Percentiles rank a stretch among this genome's conserved stretches.
phyloP scores from a whole-genome alignment of 2,888 invertebrate genomes.

The Pandemis cinnamomeana region DNA sequence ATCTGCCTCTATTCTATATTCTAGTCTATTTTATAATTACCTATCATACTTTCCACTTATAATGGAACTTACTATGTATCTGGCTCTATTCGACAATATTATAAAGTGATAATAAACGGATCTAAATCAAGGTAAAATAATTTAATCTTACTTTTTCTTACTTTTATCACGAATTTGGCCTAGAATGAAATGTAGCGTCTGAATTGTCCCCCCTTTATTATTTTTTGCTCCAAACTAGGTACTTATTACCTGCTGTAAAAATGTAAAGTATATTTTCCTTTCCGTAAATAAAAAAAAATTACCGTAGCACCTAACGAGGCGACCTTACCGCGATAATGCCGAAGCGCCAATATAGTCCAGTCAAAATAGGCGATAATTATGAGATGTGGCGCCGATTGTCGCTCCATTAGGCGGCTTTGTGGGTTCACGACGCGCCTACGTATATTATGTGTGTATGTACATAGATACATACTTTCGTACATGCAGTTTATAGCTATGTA shows the following conservation, averaged over 20 bases:
- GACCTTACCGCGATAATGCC: conserved; percentile 53
- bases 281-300: neutral
- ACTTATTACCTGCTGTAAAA: neutral
- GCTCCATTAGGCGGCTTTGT: conserved; percentile 79
- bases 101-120: no score
- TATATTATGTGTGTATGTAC: neutral
- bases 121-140: no score
- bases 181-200: no score
- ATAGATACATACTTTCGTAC: neutral
- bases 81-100: no score
- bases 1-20: no score
- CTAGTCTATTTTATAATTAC: no score
- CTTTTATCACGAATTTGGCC: no score
- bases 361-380: conserved; percentile 83
- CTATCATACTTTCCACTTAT: no score
- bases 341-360: conserved; percentile 76
- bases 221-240: neutral
- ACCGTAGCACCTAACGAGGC: conserved; percentile 54
- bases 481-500: conserved; percentile 5
- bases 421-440: conserved; percentile 50
- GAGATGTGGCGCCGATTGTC: conserved; percentile 81
- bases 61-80: no score
- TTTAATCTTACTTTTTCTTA: no score
- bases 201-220: no score
- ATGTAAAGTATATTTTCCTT: neutral